Evolutionary conservation across 2,888 invertebrate species (phyloP), one percentile per base, ranked within the genome.

Genomic region (Tillus elongatus): DNA sequence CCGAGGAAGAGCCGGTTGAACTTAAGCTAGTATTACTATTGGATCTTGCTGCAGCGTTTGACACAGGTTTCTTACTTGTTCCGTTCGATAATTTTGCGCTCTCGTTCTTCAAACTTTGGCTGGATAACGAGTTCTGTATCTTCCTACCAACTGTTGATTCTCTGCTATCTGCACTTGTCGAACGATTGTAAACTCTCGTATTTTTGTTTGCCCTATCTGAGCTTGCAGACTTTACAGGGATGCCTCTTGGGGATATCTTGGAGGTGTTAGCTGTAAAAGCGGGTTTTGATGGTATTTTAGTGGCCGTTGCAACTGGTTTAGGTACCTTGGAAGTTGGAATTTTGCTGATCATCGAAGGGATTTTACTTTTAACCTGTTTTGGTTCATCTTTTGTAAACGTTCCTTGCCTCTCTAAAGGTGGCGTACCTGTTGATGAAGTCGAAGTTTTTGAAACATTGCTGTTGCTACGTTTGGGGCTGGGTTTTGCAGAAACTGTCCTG

Each of bases 341-440:
- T 19, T 48, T 47, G 31, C 10, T 37, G 27, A 27, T 36, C 24
- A 37, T 29, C 43, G 31, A 36, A 9, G 51, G 44, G n/a, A 39
- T 37, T 4, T 33, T 36, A 13, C 32, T 43, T 32, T 37, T 45
- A 27, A 24, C 15, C 13, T 9, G 9, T 26, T 14, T 13, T 30
- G 30, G 15, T 33, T 87, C 86, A 51, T 91, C 90, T 64, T 91
- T 92, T 0, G 89, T 87, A 58, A 93, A 93, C 0, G 93, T 93
- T 9, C 89, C 89, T 63, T 93, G 91, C 15, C 92, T 73, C 47
- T 85, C 84, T 19, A 85, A 60, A 0, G 74, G 72, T 35, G 71
- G 57, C 1, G 73, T 41, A 30, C 42, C 46, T 13, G 33, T 39
- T 39, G 45, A 41, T 13, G 12, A 9, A 33, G n/a, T 45, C 29